Evolutionary conservation across 2,113 vertebrate genomes (phyloP).

Genomic region (Mastomys coucha): DNA sequence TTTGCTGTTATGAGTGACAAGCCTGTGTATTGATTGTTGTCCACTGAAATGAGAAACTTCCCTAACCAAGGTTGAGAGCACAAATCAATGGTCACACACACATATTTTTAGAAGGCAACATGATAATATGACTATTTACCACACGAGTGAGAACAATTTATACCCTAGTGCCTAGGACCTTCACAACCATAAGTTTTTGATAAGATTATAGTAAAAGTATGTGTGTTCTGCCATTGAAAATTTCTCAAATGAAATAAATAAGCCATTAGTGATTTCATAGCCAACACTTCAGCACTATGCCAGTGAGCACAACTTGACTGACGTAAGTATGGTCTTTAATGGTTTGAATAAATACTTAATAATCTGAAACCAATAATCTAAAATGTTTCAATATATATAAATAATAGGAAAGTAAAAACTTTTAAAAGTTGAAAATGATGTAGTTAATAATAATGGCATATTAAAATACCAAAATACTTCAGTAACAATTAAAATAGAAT

Average conservation of each 20-base stretch:
- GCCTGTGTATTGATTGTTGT: not conserved
- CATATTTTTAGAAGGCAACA: not conserved
- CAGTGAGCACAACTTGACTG: not conserved
- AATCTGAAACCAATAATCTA: not conserved
- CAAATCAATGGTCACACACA: not conserved
- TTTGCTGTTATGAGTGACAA: not conserved
- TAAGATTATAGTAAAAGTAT: not conserved
- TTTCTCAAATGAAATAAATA: not conserved
- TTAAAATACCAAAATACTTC: not conserved
- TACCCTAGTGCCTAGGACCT: not conserved
- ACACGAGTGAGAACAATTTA: not conserved
- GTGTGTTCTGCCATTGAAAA: not conserved
- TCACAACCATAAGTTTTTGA: not conserved
- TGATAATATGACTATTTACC: not conserved
- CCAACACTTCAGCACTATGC: not conserved
- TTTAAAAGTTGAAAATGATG: not conserved
- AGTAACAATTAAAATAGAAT: not conserved
- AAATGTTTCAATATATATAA: not conserved
- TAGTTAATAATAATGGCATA: not conserved
- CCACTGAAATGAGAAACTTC: not conserved
- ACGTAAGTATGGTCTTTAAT: not conserved
- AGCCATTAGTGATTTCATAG: not conserved
- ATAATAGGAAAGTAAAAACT: not conserved
- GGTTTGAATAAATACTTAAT: not conserved
- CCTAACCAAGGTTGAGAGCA: not conserved